These are phyloP conservation scores for Agelas oroides DNA, from an alignment of 37 sponge, comb jelly and placozoan species.

Conservation along the genomic window DNA sequence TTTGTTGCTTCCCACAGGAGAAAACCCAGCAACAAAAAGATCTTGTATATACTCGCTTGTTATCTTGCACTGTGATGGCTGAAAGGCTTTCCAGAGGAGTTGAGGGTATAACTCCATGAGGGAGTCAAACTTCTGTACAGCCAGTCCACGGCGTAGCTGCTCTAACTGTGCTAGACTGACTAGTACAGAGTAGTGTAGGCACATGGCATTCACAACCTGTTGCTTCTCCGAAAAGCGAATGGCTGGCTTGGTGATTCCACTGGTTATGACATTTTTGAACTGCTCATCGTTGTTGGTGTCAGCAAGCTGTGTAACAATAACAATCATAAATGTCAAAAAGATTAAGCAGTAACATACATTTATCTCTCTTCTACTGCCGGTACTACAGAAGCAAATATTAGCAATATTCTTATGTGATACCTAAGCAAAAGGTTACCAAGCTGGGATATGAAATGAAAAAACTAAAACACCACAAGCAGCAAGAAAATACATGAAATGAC, in stretches of 20 bases:
- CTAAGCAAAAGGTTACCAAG: too few relatives aligned
- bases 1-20: neutral
- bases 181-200: slow-evolving; percentile 25
- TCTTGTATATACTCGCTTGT: slow-evolving; percentile 16
- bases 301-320: too few relatives aligned
- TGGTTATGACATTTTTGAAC: neutral
- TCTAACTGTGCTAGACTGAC: slow-evolving; percentile 39
- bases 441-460: too few relatives aligned
- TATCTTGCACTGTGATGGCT: neutral
- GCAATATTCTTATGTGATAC: too few relatives aligned
- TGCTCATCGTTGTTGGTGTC: neutral
- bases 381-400: too few relatives aligned
- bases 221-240: slow-evolving; percentile 28
- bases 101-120: slow-evolving; percentile 17
- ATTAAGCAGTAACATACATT: too few relatives aligned
- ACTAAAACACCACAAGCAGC: too few relatives aligned
- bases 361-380: too few relatives aligned
- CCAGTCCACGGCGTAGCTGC: slow-evolving; percentile 26
- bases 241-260: slow-evolving; percentile 9
- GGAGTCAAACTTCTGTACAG: slow-evolving; percentile 1
- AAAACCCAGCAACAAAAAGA: slow-evolving; percentile 12
- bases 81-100: neutral
- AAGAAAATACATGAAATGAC: too few relatives aligned
- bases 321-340: too few relatives aligned
- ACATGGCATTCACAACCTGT: slow-evolving; percentile 13